Conservation (phyloP, 2,888 invertebrate species). For the Mamestra brassicae region DNA sequence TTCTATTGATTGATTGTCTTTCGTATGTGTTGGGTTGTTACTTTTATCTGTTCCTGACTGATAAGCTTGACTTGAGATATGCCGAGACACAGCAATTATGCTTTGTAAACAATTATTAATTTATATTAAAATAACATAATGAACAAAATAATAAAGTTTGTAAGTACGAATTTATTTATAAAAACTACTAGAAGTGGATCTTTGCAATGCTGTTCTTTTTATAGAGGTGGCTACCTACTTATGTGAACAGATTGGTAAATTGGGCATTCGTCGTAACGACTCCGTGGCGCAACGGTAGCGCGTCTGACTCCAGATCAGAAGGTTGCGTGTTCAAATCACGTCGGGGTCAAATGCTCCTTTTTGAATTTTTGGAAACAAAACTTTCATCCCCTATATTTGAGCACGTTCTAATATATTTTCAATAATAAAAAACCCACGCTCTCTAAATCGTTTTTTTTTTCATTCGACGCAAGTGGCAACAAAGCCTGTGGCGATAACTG, state of each 20-base stretch:
- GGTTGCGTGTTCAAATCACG: constrained; percentile 99
- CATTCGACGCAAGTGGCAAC: too few relatives aligned
- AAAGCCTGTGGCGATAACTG: too few relatives aligned
- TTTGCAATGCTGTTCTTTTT: not conserved
- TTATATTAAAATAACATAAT: too few relatives aligned
- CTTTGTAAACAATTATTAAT: too few relatives aligned
- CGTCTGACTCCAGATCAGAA: constrained; percentile 99
- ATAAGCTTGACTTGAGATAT: too few relatives aligned
- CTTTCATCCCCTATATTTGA: not conserved
- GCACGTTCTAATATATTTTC: too few relatives aligned
- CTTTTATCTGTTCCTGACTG: too few relatives aligned
- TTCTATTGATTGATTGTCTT: too few relatives aligned
- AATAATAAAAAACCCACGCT: too few relatives aligned
- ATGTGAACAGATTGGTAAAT: constrained; percentile 13
- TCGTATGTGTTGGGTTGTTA: too few relatives aligned
- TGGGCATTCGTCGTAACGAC: constrained; percentile 82
- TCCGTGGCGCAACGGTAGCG: constrained; percentile 99
- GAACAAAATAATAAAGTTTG: not conserved
- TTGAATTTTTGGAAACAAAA: not conserved
- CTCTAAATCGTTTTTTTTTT: too few relatives aligned
- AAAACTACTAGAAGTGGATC: not conserved
- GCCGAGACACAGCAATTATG: too few relatives aligned
- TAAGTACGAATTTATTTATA: not conserved
- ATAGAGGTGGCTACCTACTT: not conserved
- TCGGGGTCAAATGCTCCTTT: constrained; percentile 94